A percentile compares a stretch with the other conserved stretches of the same genome.
Conservation (phyloP, 1,140 invertebrate species). For the Heliconius eleuchia region DNA sequence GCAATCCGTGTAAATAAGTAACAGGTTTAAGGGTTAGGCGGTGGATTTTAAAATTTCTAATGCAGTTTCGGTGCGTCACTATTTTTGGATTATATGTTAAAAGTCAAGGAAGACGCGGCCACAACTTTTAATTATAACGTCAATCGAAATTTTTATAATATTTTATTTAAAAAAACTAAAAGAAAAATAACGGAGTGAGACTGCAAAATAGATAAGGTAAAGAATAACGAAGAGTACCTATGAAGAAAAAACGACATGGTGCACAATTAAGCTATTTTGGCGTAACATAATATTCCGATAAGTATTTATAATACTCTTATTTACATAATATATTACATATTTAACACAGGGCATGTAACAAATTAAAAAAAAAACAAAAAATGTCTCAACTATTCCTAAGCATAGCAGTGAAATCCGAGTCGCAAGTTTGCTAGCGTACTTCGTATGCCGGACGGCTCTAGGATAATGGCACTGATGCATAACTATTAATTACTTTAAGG, state of each 20-base stretch:
- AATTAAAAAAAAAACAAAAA: conserved; percentile 10
- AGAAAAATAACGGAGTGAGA: neutral
- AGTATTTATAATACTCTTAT: conserved; percentile 29
- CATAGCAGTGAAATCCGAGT: conserved; percentile 19
- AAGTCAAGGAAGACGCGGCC: neutral
- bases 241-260: neutral
- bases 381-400: conserved; percentile 15
- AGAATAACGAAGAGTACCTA: neutral
- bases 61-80: neutral
- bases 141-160: neutral
- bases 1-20: neutral
- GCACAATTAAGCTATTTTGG: neutral
- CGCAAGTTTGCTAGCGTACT: conserved; percentile 41
- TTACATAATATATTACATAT: conserved; percentile 32
- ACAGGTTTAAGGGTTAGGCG: neutral
- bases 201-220: neutral
- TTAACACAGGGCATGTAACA: conserved; percentile 21
- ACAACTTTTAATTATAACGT: neutral
- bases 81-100: neutral
- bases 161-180: neutral
- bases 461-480: conserved; percentile 47
- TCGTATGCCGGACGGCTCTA: conserved; percentile 50
- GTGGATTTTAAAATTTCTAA: neutral
- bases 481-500: conserved; percentile 37
- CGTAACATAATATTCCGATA: neutral